Conservation (phyloP, 2,797 vertebrate genomes). For the Morelia viridis region DNA sequence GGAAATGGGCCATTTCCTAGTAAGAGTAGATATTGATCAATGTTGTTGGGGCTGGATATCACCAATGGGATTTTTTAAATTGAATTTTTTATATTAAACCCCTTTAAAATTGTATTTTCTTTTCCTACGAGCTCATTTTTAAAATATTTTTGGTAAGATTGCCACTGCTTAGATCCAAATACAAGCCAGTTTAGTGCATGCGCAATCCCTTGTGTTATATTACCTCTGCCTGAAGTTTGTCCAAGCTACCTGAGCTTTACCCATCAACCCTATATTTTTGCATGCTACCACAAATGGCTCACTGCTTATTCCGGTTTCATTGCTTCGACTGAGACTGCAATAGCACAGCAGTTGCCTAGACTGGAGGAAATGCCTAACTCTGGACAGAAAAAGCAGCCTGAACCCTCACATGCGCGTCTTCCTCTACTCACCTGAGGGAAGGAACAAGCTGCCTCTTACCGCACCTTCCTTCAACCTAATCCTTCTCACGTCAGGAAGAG, state of each 20-base stretch:
- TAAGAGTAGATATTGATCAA: constrained; percentile 35
- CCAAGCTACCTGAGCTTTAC: not conserved
- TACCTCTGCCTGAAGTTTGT: not conserved
- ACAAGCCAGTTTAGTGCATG: not conserved
- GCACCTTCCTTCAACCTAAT: constrained; percentile 71
- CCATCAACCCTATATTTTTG: not conserved
- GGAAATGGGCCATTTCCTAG: constrained; percentile 84
- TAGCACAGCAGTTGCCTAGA: not conserved
- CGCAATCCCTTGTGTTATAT: not conserved
- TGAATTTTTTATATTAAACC: not conserved
- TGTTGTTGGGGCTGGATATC: constrained; percentile 18
- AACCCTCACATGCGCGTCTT: not conserved
- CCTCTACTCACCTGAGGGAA: constrained; percentile 76
- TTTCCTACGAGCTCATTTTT: not conserved
- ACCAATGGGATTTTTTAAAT: not conserved
- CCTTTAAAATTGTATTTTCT: not conserved
- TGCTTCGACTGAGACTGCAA: not conserved
- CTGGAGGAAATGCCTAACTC: not conserved
- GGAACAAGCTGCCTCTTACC: constrained; percentile 78
- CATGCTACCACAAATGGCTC: not conserved
- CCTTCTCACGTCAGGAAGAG: constrained; percentile 72
- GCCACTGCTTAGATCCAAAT: not conserved
- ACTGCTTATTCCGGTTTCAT: not conserved
- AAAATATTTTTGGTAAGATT: not conserved
- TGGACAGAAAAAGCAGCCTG: not conserved